These are phyloP conservation scores for Solenodon paradoxus DNA, from an alignment of 2,113 vertebrate species.

Conservation along the genomic window DNA sequence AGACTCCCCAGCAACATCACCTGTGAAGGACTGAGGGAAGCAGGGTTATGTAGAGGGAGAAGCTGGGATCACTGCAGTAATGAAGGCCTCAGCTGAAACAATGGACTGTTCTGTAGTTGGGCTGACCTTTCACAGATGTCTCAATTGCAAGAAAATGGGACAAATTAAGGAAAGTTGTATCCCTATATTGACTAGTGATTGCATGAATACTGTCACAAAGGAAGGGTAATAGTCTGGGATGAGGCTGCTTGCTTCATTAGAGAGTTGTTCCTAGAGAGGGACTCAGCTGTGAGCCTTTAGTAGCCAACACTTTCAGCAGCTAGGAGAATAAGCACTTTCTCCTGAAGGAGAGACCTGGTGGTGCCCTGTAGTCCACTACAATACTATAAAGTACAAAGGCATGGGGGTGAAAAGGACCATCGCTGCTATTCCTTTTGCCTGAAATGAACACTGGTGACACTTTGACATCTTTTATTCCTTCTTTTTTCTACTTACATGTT, in stretches of 20 bases:
- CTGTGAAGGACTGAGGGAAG: neutral
- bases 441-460: neutral
- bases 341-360: neutral
- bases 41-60: neutral
- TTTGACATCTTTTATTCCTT: neutral
- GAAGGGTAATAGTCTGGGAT: neutral
- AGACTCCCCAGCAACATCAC: neutral
- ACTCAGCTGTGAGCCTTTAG: neutral
- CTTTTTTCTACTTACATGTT: constrained; percentile 3
- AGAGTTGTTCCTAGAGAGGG: neutral
- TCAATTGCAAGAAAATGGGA: neutral
- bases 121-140: neutral
- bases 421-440: neutral
- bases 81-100: neutral
- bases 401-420: neutral
- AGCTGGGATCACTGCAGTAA: neutral
- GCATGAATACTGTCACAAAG: neutral
- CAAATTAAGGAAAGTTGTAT: neutral
- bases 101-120: neutral
- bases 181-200: neutral
- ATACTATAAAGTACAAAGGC: neutral
- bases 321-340: neutral
- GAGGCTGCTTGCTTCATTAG: neutral
- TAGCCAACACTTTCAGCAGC: neutral
- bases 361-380: neutral